phyloP scores from a whole-genome alignment of 2,797 vertebrate species.

The Ptychadena robeensis region DNA sequence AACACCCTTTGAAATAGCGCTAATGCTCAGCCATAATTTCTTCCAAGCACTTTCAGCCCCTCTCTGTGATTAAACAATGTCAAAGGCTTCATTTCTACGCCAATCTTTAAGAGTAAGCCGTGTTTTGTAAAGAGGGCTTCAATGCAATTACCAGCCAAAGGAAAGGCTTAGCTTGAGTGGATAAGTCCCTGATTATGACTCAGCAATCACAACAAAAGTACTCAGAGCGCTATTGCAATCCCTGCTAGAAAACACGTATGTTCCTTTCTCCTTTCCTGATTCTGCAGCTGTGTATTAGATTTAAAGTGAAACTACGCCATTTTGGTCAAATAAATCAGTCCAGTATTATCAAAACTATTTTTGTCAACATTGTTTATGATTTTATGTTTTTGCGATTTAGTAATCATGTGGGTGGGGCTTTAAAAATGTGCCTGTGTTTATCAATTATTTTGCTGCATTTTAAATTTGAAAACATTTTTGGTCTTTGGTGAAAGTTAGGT shows the following conservation, averaged over 20 bases:
- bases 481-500: too few species aligned
- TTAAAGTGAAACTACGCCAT: not conserved
- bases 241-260: conserved; percentile 30
- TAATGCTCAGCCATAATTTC: conserved; percentile 2
- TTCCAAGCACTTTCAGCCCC: conserved; percentile 15
- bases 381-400: not conserved
- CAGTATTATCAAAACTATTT: too few species aligned
- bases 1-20: not conserved
- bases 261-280: not conserved
- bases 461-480: too few species aligned
- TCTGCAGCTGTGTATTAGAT: not conserved
- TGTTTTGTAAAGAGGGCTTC: conserved; percentile 51
- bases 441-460: too few species aligned
- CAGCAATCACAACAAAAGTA: conserved; percentile 44
- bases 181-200: conserved; percentile 49
- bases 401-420: not conserved
- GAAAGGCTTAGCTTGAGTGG: conserved; percentile 50
- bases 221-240: conserved; percentile 21
- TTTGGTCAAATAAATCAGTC: not conserved
- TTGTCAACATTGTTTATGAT: too few species aligned
- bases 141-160: conserved; percentile 48
- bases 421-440: too few species aligned
- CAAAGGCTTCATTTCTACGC: conserved; percentile 42
- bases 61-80: conserved; percentile 43
- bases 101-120: conserved; percentile 33